phyloP scores from a whole-genome alignment of 2,888 invertebrate species.

The Synergus umbraculus region DNA sequence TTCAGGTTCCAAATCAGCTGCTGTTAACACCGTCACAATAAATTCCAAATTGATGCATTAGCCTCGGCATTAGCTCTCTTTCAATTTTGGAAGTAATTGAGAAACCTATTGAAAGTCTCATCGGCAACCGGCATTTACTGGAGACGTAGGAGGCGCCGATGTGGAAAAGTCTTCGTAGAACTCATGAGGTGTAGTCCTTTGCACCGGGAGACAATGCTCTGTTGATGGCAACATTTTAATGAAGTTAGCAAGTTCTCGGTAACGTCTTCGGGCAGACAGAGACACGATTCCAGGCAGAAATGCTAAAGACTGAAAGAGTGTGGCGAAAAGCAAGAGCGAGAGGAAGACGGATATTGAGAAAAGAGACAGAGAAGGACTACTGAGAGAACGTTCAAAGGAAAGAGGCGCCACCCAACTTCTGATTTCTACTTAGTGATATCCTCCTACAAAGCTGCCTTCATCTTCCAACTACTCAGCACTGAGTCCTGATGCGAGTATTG shows the following conservation, averaged over 20 bases:
- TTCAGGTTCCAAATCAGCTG: too few relatives aligned
- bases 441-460: slow-evolving; percentile 74
- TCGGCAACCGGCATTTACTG: not conserved
- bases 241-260: slow-evolving; percentile 68
- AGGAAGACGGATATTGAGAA: slow-evolving; percentile 50
- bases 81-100: not conserved
- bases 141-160: slow-evolving; percentile 1
- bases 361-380: slow-evolving; percentile 44
- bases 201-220: slow-evolving; percentile 62
- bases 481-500: slow-evolving; percentile 43
- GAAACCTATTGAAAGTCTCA: not conserved
- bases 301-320: slow-evolving; percentile 49
- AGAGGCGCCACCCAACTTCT: slow-evolving; percentile 73
- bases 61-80: not conserved
- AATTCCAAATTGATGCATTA: not conserved
- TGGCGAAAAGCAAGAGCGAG: slow-evolving; percentile 39
- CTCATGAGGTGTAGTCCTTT: slow-evolving; percentile 12
- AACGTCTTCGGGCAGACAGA: slow-evolving; percentile 52
- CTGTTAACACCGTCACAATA: not conserved
- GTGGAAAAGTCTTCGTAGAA: slow-evolving; percentile 40
- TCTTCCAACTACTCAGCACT: slow-evolving; percentile 59
- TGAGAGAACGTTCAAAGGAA: slow-evolving; percentile 52
- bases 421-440: slow-evolving; percentile 76
- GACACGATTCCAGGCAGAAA: slow-evolving; percentile 63
- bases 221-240: slow-evolving; percentile 68